Conservation (phyloP, 1,140 invertebrate species). For the Diachasmimorpha longicaudata region DNA sequence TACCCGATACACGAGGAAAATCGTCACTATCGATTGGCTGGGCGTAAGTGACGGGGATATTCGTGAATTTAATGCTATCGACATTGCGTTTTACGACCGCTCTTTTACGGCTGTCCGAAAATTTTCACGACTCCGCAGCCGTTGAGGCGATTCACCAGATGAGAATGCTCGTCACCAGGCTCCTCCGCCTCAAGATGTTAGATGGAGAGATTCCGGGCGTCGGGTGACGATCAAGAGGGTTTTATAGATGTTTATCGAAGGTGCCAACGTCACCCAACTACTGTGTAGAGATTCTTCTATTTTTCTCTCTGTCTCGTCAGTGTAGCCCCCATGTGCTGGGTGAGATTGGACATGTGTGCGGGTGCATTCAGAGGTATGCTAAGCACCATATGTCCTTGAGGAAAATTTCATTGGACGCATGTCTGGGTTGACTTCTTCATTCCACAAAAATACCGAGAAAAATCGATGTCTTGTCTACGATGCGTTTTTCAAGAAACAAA, state of each 20-base stretch:
- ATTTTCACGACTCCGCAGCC: not conserved
- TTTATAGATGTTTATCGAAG: constrained; percentile 24
- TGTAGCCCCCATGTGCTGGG: constrained; percentile 30
- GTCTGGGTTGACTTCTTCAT: not conserved
- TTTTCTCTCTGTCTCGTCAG: constrained; percentile 28
- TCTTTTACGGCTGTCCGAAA: not conserved
- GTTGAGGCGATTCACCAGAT: not conserved
- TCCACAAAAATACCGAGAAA: not conserved
- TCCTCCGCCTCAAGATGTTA: not conserved
- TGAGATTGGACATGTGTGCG: constrained; percentile 27
- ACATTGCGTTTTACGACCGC: not conserved
- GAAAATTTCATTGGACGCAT: not conserved
- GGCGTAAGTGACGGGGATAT: not conserved
- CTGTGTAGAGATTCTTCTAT: not conserved
- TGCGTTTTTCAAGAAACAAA: no score
- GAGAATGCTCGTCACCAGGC: not conserved
- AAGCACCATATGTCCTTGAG: constrained; percentile 32
- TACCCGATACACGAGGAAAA: not conserved
- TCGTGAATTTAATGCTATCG: not conserved
- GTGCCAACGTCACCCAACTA: constrained; percentile 1
- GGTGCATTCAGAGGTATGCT: constrained; percentile 41
- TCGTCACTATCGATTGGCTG: not conserved
- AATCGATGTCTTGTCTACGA: no score
- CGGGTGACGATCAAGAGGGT: constrained; percentile 9
- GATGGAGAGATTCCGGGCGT: not conserved